Evolutionary conservation across 2,113 vertebrate species (phyloP).

Genomic region (Etheostoma cragini): DNA sequence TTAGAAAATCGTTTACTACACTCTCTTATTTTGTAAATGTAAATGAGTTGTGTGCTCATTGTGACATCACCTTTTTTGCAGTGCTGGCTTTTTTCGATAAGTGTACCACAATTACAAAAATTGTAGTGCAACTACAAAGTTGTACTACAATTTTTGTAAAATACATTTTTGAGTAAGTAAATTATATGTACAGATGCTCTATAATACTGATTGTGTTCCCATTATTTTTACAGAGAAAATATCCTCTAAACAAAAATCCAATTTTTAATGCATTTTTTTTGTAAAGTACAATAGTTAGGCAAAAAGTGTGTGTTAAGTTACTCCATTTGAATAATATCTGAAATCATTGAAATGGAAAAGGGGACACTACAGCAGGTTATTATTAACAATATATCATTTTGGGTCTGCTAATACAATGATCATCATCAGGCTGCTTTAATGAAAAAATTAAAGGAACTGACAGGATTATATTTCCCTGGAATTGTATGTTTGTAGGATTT

Average conservation of each 20-base stretch:
- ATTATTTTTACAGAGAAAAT: neutral
- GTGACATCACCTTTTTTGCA: neutral
- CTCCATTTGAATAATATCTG: too few species aligned
- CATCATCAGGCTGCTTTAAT: too few species aligned
- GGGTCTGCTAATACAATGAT: neutral
- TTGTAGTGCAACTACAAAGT: too few species aligned
- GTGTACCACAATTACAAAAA: too few species aligned
- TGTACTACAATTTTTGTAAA: neutral
- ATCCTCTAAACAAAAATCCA: neutral
- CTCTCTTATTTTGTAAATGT: neutral
- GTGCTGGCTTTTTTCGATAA: neutral
- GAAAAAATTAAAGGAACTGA: too few species aligned
- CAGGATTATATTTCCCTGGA: too few species aligned
- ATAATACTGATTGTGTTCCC: neutral
- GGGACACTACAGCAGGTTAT: neutral
- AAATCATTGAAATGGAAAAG: neutral
- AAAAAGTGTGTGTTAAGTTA: too few species aligned
- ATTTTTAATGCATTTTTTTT: neutral
- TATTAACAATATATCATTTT: neutral
- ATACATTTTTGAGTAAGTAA: neutral
- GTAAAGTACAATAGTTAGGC: neutral
- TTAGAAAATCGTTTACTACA: neutral
- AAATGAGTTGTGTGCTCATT: neutral
- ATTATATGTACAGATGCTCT: neutral
- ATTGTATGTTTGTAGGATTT: too few species aligned